Base-by-base conservation (phyloP, 2,888 invertebrate species). In the Plemyria rubiginata region DNA sequence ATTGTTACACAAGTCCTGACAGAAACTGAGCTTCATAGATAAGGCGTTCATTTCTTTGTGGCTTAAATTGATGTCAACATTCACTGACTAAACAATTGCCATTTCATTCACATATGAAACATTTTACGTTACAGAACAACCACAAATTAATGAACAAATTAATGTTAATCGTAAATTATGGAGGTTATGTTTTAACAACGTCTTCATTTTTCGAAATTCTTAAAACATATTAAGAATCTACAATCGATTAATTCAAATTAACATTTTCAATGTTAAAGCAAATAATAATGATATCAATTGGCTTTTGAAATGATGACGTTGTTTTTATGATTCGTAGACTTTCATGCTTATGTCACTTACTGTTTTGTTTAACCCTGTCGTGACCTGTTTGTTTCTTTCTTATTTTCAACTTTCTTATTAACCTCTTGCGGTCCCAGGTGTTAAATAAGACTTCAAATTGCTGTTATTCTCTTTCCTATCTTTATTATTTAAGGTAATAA, bases 361-460 rank as follows among this genome's bases (percentile, higher is more conserved):
- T 74, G 90, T 91, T 90, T 91, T 90, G 78, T 90, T 88, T 89
- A 92, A 91, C 85, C 89, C 90, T 90, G 88, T 75, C 70, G 85
- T 74, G 88, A 88, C 90, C 85, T 70, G 43, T 71, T 77, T 78
- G 58, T 75, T 67, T 66, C 61, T 66, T 61, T 68, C 52, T 72
- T 70, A 70, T 61, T 62, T 51, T 62, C 15, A 70, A 71, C 70
- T 67, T 72, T 69, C 68, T 61, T 65, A 70, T 68, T 78, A 71
- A 70, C 69, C 74, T 66, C 68, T 59, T 77, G 66, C 77, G 88
- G 87, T 88, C 88, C 84, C 90, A 87, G 90, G 90, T 76, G 90
- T 92, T 92, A 89, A 90, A 89, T 86, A 85, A 88, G 81, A 88
- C 90, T 85, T 81, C 80, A 82, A 88, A 90, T 90, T 88, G 89